A percentile compares a stretch with the other conserved stretches of the same genome.
phyloP scores from a whole-genome alignment of 2,888 invertebrate species.

The Netelia virgata region DNA sequence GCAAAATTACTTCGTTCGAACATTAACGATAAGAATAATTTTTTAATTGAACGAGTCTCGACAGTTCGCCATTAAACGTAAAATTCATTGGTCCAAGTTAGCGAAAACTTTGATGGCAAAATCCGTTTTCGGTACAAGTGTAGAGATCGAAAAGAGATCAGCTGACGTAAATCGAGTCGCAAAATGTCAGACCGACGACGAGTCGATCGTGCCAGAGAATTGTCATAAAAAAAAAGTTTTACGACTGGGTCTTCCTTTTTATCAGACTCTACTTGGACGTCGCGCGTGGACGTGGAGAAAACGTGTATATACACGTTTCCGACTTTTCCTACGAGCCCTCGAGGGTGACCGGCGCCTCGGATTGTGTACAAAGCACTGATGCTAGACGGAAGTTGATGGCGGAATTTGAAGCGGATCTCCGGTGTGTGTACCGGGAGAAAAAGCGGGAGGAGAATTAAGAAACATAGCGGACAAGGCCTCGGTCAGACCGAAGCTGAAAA shows the following conservation, averaged over 20 bases:
- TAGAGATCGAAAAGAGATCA: neutral
- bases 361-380: constrained; percentile 52
- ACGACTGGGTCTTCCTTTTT: constrained; percentile 61
- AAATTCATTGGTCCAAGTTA: neutral
- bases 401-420: constrained; percentile 23
- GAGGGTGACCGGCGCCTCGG: constrained; percentile 25
- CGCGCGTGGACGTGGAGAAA: neutral
- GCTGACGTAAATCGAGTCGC: constrained; percentile 3
- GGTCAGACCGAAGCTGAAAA: constrained; percentile 8
- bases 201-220: constrained; percentile 37
- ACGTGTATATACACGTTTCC: constrained; percentile 10
- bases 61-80: neutral
- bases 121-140: neutral
- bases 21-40: too few species aligned
- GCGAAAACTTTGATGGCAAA: neutral
- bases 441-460: neutral
- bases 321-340: neutral
- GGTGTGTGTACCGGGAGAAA: constrained; percentile 49
- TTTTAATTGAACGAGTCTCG: too few species aligned
- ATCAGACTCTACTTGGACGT: neutral
- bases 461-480: constrained; percentile 31
- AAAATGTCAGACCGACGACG: neutral
- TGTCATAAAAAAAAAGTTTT: constrained; percentile 65
- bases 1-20: too few species aligned
- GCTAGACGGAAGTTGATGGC: constrained; percentile 45